Conservation (phyloP, 1,140 invertebrate genomes). For the Ganaspis sp. region DNA sequence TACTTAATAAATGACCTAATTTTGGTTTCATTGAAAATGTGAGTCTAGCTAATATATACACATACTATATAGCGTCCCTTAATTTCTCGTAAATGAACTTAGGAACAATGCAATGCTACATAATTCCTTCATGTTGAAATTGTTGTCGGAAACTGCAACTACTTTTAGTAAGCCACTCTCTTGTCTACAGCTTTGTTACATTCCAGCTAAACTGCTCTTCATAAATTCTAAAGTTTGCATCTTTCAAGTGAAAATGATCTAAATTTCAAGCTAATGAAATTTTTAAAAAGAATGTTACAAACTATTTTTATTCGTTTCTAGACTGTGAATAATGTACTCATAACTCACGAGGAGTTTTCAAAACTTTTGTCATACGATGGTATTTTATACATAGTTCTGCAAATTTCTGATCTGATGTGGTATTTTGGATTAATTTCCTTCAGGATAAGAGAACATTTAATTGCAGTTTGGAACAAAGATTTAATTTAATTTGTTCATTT, state of each 20-base stretch:
- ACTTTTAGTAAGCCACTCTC: slow-evolving; percentile 5
- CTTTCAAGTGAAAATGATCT: slow-evolving; percentile 15
- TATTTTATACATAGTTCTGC: not conserved
- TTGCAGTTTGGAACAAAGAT: no score
- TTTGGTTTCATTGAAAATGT: not conserved
- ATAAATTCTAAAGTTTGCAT: slow-evolving; percentile 11
- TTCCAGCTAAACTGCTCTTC: not conserved
- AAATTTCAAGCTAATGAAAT: slow-evolving; percentile 13
- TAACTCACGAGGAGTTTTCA: not conserved
- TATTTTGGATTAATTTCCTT: no score
- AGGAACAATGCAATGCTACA: not conserved
- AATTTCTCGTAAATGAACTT: slow-evolving; percentile 18
- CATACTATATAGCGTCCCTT: not conserved
- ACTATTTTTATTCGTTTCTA: not conserved
- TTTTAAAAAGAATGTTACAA: not conserved
- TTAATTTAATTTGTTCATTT: no score
- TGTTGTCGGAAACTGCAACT: slow-evolving; percentile 10
- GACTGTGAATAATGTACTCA: not conserved
- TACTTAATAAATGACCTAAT: slow-evolving; percentile 13
- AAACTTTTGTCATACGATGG: not conserved
- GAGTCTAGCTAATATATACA: no score
- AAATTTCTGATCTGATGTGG: no score
- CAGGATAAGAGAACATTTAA: no score
- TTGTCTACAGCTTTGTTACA: slow-evolving; percentile 4
- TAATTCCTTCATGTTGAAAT: not conserved